These are phyloP conservation scores for Biston betularia DNA, from an alignment of 2,888 invertebrate species.

Conservation along the genomic window DNA sequence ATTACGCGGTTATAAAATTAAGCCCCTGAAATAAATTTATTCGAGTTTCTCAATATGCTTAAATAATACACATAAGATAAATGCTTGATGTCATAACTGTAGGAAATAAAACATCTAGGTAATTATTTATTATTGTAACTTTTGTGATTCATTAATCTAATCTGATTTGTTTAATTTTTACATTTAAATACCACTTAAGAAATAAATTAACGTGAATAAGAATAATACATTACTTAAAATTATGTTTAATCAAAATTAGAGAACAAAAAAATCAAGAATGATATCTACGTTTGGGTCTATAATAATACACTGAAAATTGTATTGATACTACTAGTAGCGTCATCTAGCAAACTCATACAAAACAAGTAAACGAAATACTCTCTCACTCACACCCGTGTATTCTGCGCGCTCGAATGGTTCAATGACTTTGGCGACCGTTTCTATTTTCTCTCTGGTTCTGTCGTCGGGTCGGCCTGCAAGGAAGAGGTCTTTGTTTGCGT, in stretches of 20 bases:
- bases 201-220: too few relatives aligned
- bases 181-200: too few relatives aligned
- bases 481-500: slow-evolving; percentile 86
- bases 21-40: too few relatives aligned
- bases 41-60: too few relatives aligned
- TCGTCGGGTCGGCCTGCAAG: slow-evolving; percentile 75
- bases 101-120: too few relatives aligned
- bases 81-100: too few relatives aligned
- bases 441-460: slow-evolving; percentile 86
- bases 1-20: too few relatives aligned
- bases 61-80: too few relatives aligned
- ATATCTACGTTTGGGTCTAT: slow-evolving; percentile 55
- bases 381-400: slow-evolving; percentile 77
- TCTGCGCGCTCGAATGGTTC: slow-evolving; percentile 79
- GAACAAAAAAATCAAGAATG: background rate
- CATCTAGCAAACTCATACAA: slow-evolving; percentile 61
- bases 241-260: background rate
- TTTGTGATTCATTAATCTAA: too few relatives aligned
- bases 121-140: too few relatives aligned
- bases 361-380: slow-evolving; percentile 39
- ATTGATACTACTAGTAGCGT: slow-evolving; percentile 46
- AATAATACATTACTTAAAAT: too few relatives aligned
- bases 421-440: slow-evolving; percentile 85
- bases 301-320: slow-evolving; percentile 51
- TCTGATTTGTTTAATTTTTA: too few relatives aligned